A percentile compares a stretch with the other conserved stretches of the same genome.
Conservation (phyloP, 2,113 vertebrate species). For the Carassius carassius region DNA sequence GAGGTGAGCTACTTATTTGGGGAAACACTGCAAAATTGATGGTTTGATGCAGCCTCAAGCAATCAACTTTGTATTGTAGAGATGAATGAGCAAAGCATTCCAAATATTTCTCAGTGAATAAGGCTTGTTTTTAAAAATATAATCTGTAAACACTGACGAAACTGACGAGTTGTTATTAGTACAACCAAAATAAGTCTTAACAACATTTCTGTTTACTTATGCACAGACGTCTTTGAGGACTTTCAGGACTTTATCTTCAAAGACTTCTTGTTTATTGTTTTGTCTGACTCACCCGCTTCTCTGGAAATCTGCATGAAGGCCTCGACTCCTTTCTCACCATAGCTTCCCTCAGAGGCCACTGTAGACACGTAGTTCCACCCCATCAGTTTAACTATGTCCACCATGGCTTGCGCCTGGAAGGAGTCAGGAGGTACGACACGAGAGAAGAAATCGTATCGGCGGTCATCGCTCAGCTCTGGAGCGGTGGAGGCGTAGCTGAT, state of each 20-base stretch:
- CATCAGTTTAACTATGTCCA: conserved; percentile 93
- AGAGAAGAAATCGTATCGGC: conserved; percentile 98
- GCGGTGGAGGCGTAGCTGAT: conserved; percentile 98
- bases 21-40: neutral
- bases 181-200: neutral
- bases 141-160: neutral
- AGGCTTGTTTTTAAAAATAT: conserved; percentile 4
- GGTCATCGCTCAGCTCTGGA: conserved; percentile 94
- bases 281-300: conserved; percentile 87
- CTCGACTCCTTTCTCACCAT: conserved; percentile 97
- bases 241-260: neutral
- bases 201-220: neutral
- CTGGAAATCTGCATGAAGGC: conserved; percentile 97
- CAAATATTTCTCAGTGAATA: neutral
- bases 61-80: neutral
- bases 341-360: conserved; percentile 95
- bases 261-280: neutral
- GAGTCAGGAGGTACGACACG: conserved; percentile 97
- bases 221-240: neutral
- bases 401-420: conserved; percentile 98
- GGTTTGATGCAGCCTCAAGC: neutral
- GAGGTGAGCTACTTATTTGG: neutral
- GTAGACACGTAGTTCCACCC: conserved; percentile 98
- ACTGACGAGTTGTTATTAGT: conserved; percentile 3
- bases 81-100: neutral